phyloP scores from a whole-genome alignment of 2,797 vertebrate species.

The Cygnus olor region DNA sequence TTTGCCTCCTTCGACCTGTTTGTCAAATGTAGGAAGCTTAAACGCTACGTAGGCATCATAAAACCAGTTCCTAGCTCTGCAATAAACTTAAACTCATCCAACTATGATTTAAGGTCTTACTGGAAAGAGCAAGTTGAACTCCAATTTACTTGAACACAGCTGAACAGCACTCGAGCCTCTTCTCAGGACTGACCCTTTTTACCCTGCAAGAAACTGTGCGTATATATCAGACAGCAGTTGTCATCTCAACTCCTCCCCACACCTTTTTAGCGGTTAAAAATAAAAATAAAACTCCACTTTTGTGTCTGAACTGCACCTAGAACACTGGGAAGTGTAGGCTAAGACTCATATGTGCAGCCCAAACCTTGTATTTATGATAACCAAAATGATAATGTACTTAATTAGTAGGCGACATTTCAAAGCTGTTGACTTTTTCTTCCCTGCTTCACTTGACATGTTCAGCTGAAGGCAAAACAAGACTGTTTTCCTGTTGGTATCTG shows the following conservation, averaged over 20 bases:
- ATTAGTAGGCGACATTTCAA: conserved; percentile 51
- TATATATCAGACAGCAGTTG: rapidly evolving
- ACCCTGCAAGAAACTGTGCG: not conserved
- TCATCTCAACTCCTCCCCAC: not conserved
- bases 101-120: not conserved
- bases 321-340: not conserved
- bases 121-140: not conserved
- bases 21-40: not conserved
- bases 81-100: not conserved
- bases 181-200: not conserved
- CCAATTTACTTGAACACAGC: not conserved
- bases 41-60: rapidly evolving
- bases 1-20: not conserved
- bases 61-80: not conserved
- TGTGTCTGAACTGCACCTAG: not conserved
- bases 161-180: rapidly evolving
- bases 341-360: not conserved
- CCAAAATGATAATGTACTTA: not conserved
- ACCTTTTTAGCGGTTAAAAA: not conserved
- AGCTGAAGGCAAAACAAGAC: conserved; percentile 59
- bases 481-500: conserved; percentile 36
- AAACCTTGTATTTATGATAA: not conserved
- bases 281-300: not conserved
- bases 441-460: conserved; percentile 24
- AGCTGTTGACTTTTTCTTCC: conserved; percentile 42